phyloP scores from a whole-genome alignment of 2,113 vertebrate genomes.

The Strix aluco region DNA sequence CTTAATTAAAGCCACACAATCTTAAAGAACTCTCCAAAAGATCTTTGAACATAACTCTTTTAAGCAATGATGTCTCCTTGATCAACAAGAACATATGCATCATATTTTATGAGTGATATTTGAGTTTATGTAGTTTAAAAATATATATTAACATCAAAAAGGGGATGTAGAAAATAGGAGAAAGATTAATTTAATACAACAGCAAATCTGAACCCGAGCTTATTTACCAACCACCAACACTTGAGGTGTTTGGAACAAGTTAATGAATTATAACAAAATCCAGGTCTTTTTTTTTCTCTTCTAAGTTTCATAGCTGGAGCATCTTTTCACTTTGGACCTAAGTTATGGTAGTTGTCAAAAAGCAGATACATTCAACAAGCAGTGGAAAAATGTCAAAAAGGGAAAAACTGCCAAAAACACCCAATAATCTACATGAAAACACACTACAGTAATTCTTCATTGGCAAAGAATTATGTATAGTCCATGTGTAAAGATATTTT shows the following conservation, averaged over 20 bases:
- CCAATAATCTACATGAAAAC: neutral
- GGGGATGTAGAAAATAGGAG: accelerated
- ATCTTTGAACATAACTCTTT: neutral
- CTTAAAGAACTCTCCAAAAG: neutral
- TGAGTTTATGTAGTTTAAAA: neutral
- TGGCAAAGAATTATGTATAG: neutral
- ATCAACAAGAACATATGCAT: neutral
- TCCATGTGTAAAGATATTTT: neutral
- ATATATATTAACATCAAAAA: neutral
- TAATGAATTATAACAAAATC: neutral
- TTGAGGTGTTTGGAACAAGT: neutral
- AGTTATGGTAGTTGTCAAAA: neutral
- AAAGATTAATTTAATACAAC: neutral
- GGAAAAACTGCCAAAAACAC: neutral
- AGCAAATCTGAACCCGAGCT: neutral
- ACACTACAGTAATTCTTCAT: neutral
- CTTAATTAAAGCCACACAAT: neutral
- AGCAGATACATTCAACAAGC: neutral
- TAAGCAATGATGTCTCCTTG: neutral
- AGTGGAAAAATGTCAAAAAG: neutral
- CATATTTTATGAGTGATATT: neutral
- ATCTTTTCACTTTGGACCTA: neutral
- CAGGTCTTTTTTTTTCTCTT: neutral
- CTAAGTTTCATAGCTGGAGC: neutral
- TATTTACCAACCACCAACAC: neutral